Evolutionary conservation across 2,113 vertebrate species (phyloP).

Genomic region (Pseudonaja textilis): DNA sequence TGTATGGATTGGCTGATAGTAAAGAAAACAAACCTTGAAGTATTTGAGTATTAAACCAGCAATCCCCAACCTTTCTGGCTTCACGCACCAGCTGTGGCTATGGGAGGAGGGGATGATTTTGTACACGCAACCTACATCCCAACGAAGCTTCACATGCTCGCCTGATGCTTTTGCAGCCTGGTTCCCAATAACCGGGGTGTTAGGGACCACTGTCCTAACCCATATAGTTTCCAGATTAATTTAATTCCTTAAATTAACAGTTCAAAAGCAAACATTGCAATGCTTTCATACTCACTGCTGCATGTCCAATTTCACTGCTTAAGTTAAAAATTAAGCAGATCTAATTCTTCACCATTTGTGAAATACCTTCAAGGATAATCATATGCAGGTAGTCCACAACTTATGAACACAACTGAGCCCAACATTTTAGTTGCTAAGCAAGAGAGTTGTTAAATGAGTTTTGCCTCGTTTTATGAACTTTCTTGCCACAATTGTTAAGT

Average conservation of each 20-base stretch:
- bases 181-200: neutral
- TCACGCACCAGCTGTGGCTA: neutral
- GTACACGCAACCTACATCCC: neutral
- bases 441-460: no score
- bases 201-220: neutral
- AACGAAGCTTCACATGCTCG: neutral
- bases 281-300: neutral
- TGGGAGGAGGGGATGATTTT: neutral
- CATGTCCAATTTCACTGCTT: neutral
- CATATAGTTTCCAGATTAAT: neutral
- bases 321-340: neutral
- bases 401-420: neutral
- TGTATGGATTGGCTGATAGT: neutral
- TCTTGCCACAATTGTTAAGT: no score
- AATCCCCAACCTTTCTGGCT: neutral
- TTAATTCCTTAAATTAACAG: neutral
- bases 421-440: neutral
- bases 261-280: neutral
- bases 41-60: neutral
- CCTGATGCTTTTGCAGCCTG: neutral
- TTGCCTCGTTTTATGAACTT: no score
- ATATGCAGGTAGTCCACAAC: neutral
- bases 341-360: neutral
- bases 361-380: neutral
- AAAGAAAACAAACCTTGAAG: neutral